phyloP scores from a whole-genome alignment of 2,113 vertebrate species.

The Megaptera novaeangliae region DNA sequence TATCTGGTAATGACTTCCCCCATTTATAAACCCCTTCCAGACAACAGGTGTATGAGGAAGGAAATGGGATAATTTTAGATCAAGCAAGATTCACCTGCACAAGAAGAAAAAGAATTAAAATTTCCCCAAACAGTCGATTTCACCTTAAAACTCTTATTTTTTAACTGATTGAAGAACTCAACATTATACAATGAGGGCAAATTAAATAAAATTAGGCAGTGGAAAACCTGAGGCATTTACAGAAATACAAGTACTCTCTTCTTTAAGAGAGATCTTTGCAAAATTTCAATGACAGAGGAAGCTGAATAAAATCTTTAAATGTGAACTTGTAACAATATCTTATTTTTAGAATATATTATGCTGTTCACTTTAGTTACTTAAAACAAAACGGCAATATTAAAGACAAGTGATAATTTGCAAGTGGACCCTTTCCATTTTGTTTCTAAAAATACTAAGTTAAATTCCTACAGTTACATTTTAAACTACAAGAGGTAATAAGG shows the following conservation, averaged over 20 bases:
- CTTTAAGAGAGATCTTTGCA: not conserved
- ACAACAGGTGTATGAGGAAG: not conserved
- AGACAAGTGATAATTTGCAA: constrained; percentile 18
- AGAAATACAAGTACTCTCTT: not conserved
- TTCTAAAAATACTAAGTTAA: constrained; percentile 1
- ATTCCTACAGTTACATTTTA: not conserved
- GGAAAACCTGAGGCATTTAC: not conserved
- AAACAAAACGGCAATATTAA: constrained; percentile 8
- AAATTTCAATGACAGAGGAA: constrained; percentile 7
- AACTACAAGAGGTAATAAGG: not conserved
- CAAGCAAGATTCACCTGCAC: not conserved
- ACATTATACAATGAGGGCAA: not conserved
- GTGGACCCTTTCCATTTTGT: not conserved
- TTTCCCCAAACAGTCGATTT: not conserved
- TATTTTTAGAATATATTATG: not conserved
- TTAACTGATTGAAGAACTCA: not conserved
- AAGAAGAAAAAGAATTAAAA: not conserved
- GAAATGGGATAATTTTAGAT: not conserved
- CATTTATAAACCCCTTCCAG: not conserved
- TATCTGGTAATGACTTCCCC: not conserved
- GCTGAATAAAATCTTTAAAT: constrained; percentile 7
- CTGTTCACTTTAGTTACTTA: not conserved
- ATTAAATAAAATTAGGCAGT: not conserved
- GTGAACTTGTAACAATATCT: not conserved
- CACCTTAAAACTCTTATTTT: not conserved